Evolutionary conservation across 2,113 vertebrate genomes (phyloP), one percentile per base, ranked within the genome.

Genomic region (Labeo rohita): DNA sequence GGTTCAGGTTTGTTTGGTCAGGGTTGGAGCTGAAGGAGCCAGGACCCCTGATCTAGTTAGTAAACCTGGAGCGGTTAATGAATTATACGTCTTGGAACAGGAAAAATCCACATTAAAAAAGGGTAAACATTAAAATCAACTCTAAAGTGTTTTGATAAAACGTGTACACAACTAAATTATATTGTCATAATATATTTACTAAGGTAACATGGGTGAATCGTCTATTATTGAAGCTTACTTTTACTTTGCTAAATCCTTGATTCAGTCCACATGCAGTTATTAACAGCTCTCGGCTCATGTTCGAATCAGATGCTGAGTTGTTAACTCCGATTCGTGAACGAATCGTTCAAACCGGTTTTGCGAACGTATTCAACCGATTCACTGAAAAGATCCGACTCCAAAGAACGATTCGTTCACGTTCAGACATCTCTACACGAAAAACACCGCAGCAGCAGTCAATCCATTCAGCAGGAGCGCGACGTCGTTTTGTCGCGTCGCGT

Each of bases 401-500:
- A n/a, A 47, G n/a, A 74, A 49, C 1, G 10, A 49, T 49, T 7
- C 23, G 47, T 54, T 52, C 74, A 18, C 47, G n/a, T 34, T 54
- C n/a, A 52, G 12, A 16, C 74, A 52, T 8, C 12, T 39, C 34
- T 9, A 18, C 36, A 15, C 8, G 3, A 5, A 81, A 28, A 81
- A 16, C 34, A 61, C 77, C 39, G 39, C 39, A 39, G 18, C 45
- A 52, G 15, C 39, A 18, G 39, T 15, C n/a, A 72, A 36, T 66
- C 28, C 2, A 13, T 36, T 70, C 15, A 72, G 36, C 68, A 49
- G 10, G 45, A 47, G 59, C 56, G 59, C 43, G 43, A 80, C 1
- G 45, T 70, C 80, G 78, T 47, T 43, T 7, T 3, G 28, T 83
- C 65, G 61, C 80, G 63, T 56, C 65, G 66, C 49, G 5, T 73